Percentiles rank a stretch among this genome's conserved stretches.
phyloP scores from a whole-genome alignment of 2,888 invertebrate genomes.

The Philereme transversata region DNA sequence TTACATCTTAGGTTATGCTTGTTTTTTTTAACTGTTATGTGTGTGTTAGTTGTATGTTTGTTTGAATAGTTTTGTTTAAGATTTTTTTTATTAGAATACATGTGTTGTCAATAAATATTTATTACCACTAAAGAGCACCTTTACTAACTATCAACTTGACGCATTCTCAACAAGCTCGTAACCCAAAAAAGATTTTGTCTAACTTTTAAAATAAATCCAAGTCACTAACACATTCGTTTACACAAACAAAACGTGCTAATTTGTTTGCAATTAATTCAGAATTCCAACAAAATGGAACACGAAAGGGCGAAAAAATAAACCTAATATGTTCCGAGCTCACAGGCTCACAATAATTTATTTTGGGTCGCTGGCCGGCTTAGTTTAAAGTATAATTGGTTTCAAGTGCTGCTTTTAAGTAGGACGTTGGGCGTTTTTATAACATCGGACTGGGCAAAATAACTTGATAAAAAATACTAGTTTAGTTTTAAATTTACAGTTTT shows the following conservation, averaged over 20 bases:
- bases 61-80: too few species aligned
- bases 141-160: too few species aligned
- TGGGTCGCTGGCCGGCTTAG: constrained; percentile 52
- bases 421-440: constrained; percentile 59
- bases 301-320: constrained; percentile 44
- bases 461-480: constrained; percentile 11
- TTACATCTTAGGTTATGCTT: too few species aligned
- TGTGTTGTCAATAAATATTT: too few species aligned
- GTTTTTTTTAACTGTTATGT: too few species aligned
- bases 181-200: too few species aligned
- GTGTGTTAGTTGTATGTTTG: too few species aligned
- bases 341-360: constrained; percentile 47
- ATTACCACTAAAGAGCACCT: too few species aligned
- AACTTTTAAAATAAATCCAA: too few species aligned
- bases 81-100: too few species aligned
- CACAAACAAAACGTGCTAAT: constrained; percentile 50
- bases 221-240: neutral
- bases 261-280: constrained; percentile 61
- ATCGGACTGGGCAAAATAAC: constrained; percentile 44
- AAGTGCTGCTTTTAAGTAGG: constrained; percentile 64
- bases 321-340: constrained; percentile 47
- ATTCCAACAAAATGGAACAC: constrained; percentile 45
- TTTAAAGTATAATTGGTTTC: constrained; percentile 74
- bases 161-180: too few species aligned
- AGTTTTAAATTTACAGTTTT: constrained; percentile 5